phyloP scores from a whole-genome alignment of 2,888 invertebrate genomes.

The Calliopum simillimum region DNA sequence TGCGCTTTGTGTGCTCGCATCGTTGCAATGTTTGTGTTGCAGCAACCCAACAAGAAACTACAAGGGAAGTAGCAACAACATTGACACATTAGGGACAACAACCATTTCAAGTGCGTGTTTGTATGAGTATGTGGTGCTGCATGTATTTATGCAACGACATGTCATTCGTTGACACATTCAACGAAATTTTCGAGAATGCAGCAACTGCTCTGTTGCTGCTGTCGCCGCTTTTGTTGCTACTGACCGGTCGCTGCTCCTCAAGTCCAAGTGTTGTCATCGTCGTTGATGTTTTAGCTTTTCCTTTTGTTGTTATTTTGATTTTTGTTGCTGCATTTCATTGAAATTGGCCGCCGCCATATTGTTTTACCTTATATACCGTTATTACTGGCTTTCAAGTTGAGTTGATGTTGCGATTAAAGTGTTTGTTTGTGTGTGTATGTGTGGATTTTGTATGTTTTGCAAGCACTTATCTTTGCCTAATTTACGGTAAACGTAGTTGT shows the following conservation, averaged over 20 bases:
- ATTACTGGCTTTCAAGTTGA: background rate
- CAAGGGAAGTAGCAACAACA: slow-evolving; percentile 4
- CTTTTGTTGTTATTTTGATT: background rate
- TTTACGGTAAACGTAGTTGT: slow-evolving; percentile 8
- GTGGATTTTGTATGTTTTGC: slow-evolving; percentile 12
- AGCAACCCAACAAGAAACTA: slow-evolving; percentile 11
- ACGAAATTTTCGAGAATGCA: slow-evolving; percentile 1
- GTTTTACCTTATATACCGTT: background rate
- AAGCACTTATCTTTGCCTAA: slow-evolving; percentile 24
- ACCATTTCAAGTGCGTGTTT: background rate
- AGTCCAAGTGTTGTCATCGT: slow-evolving; percentile 2
- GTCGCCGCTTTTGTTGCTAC: background rate
- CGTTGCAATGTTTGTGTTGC: slow-evolving; percentile 10
- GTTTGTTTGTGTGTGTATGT: background rate
- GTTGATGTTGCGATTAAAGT: background rate
- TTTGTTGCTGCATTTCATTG: slow-evolving; percentile 13
- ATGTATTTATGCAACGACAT: background rate
- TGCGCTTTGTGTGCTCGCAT: background rate
- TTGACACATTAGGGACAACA: background rate
- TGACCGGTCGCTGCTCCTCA: slow-evolving; percentile 1
- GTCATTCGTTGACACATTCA: slow-evolving; percentile 18
- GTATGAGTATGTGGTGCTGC: slow-evolving; percentile 1
- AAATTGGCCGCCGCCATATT: background rate
- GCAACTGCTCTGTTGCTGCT: background rate
- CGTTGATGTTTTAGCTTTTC: background rate